Evolutionary conservation across 2,797 vertebrate genomes (phyloP).

Genomic region (Zalophus californianus): DNA sequence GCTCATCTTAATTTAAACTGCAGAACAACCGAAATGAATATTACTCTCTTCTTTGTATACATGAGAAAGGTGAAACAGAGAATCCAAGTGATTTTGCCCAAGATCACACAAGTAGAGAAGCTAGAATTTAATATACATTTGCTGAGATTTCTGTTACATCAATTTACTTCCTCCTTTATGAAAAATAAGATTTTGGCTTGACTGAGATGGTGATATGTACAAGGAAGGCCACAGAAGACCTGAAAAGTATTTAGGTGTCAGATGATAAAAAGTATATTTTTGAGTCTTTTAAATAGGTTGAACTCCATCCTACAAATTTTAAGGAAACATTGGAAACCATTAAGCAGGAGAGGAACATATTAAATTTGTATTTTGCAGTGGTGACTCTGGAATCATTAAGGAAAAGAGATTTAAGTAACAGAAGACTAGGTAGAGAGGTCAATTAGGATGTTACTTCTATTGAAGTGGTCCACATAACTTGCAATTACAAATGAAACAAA

Average conservation of each 20-base stretch:
- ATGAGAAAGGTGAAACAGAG: background rate
- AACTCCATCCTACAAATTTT: background rate
- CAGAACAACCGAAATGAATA: background rate
- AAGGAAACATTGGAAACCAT: background rate
- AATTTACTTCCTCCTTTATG: background rate
- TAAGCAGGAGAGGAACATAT: background rate
- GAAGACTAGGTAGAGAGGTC: background rate
- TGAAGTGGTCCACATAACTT: background rate
- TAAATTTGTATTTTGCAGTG: conserved; percentile 27
- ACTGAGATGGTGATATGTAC: background rate
- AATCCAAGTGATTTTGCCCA: background rate
- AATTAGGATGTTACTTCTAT: background rate
- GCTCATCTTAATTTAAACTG: background rate
- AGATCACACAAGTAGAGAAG: background rate
- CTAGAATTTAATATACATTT: background rate
- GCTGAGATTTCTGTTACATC: background rate
- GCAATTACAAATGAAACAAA: background rate
- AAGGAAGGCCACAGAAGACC: background rate
- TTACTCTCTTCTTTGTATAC: background rate
- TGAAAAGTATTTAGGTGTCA: background rate
- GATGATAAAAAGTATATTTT: background rate
- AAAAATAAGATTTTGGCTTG: background rate
- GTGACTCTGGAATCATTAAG: background rate
- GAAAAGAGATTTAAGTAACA: background rate
- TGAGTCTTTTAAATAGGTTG: background rate